Evolutionary conservation across 2,797 vertebrate genomes (phyloP), one percentile per base, ranked within the genome.

Genomic region (Dermochelys coriacea): DNA sequence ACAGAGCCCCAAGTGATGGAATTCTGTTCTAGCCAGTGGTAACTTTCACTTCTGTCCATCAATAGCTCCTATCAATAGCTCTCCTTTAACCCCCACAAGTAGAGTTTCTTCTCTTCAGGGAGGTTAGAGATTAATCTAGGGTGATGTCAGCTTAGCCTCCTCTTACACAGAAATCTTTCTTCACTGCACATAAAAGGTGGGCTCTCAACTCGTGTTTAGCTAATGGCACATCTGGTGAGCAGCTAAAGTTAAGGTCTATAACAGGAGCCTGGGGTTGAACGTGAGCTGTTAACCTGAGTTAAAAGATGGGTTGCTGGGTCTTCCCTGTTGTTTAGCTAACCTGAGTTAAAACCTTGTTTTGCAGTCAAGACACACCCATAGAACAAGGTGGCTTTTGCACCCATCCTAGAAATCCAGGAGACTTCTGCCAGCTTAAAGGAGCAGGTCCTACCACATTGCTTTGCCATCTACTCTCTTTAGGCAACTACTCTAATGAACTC

Each of bases 1-100:
- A 45, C 31, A 27, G 61, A 0, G 0, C 81, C 74, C 12, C 34
- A 86, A 74, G 83, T 0, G 0, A 2, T 1, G 1, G 55, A 81
- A 52, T 64, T 80, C 71, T 88, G 55, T 51, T 54, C 47, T 37
- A 54, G 55, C 47, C n/a, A 49, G 34, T 25, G 10, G 51, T 45
- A 0, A 2, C 7, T 50, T 45, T 84, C 54, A 61, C 83, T 50
- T 55, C 15, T 41, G 29, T 34, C 37, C 9, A 25, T 0, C 37
- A 0, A 0, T 55, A n/a, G 61, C 19, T 29, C 55, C 83, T 81
- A 47, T 45, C 54, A 68, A 50, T 82, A 81, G 31, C 27, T 95
- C 64, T 0, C 0, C 34, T 71, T 59, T 21, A 81, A 52, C 89
- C 50, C 16, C 50, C 61, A 68, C 49, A 80, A 88, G 68, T 77